Percentiles rank a stretch among this genome's conserved stretches.
These are phyloP conservation scores for Synergus laeviventris DNA, from an alignment of 2,888 invertebrate species.

Conservation along the genomic window DNA sequence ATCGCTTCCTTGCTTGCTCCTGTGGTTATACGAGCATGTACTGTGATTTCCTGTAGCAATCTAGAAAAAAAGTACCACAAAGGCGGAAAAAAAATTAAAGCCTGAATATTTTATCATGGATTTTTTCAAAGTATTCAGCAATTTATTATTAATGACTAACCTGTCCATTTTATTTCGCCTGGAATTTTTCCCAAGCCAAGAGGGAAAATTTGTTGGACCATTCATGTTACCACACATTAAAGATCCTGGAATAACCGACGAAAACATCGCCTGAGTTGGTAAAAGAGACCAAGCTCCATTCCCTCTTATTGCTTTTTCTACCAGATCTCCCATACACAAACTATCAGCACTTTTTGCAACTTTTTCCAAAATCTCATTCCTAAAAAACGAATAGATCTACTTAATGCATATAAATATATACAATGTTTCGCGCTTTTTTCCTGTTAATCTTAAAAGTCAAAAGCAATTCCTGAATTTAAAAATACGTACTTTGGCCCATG, in stretches of 20 bases:
- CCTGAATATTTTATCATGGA: not conserved
- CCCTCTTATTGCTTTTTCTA: constrained; percentile 88
- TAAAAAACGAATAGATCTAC: constrained; percentile 60
- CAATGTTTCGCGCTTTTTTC: not conserved
- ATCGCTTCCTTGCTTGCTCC: constrained; percentile 85
- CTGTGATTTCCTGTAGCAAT: constrained; percentile 70
- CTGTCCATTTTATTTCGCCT: constrained; percentile 87
- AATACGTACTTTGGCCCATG: constrained; percentile 82
- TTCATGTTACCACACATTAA: constrained; percentile 88
- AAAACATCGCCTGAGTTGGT: constrained; percentile 91
- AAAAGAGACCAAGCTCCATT: constrained; percentile 92
- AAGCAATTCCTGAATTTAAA: not conserved
- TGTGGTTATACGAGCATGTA: constrained; percentile 68
- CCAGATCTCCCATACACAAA: constrained; percentile 90
- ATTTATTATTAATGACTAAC: constrained; percentile 75
- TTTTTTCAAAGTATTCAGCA: no score
- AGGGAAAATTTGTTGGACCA: constrained; percentile 92
- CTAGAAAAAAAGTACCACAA: constrained; percentile 51
- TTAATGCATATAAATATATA: not conserved
- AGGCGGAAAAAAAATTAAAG: not conserved
- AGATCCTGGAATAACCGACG: constrained; percentile 93
- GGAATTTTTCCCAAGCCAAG: constrained; percentile 98
- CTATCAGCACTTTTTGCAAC: constrained; percentile 90
- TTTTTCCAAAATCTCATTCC: constrained; percentile 81
- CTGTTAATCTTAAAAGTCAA: not conserved